Conservation (phyloP, 2,113 vertebrate genomes). For the Hippopotamus amphibius region DNA sequence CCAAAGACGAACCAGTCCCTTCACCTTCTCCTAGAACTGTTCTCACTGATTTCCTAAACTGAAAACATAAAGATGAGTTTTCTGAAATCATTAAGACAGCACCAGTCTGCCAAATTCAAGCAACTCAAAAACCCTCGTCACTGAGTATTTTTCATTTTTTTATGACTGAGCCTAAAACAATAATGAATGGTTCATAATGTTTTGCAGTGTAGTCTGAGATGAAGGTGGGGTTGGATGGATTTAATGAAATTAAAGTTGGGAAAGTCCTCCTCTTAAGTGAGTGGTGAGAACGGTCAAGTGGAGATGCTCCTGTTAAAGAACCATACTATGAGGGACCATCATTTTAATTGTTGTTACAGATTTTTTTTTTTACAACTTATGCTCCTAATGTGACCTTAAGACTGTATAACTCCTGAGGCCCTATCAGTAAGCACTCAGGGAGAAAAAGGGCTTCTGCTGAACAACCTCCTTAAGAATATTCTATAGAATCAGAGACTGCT, state of each 20-base stretch:
- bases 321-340: neutral
- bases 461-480: neutral
- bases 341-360: neutral
- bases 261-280: neutral
- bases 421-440: neutral
- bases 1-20: neutral
- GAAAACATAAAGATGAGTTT: neutral
- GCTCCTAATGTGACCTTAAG: neutral
- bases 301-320: neutral
- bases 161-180: neutral
- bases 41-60: neutral
- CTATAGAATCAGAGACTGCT: neutral
- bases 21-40: neutral
- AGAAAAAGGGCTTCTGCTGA: neutral
- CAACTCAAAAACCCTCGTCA: neutral
- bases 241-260: neutral
- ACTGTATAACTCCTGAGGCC: neutral
- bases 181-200: rapidly evolving
- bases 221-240: neutral
- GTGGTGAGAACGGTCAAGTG: neutral
- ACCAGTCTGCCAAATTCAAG: neutral
- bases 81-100: neutral
- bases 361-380: neutral
- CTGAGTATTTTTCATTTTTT: neutral
- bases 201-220: neutral